Conservation (phyloP, 2,113 vertebrate species). For the Siphamia tubifer region DNA sequence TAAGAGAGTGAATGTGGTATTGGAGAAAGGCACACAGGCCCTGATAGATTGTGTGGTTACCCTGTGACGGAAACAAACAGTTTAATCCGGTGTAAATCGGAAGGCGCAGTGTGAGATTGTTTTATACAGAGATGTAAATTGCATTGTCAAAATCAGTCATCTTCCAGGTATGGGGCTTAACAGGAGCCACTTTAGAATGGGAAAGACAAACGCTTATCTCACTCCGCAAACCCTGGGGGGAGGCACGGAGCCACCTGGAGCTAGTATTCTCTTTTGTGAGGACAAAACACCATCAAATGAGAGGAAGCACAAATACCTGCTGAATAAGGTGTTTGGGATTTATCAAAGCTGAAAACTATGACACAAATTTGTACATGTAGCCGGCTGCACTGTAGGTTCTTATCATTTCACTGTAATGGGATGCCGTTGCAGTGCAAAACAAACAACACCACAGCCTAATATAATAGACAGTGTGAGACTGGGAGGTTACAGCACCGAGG, state of each 20-base stretch:
- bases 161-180: slow-evolving; percentile 94
- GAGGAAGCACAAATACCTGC: slow-evolving; percentile 74
- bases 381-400: slow-evolving; percentile 61
- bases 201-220: slow-evolving; percentile 96
- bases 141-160: slow-evolving; percentile 98
- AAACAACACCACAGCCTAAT: slow-evolving; percentile 68
- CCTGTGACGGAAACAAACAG: slow-evolving; percentile 97
- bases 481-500: slow-evolving; percentile 53
- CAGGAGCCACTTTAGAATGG: slow-evolving; percentile 93
- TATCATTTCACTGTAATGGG: slow-evolving; percentile 69
- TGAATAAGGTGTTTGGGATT: slow-evolving; percentile 82
- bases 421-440: slow-evolving; percentile 57
- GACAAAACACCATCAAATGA: slow-evolving; percentile 75
- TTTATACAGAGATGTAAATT: slow-evolving; percentile 99
- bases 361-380: slow-evolving; percentile 71
- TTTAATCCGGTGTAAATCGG: slow-evolving; percentile 97
- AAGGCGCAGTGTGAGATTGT: slow-evolving; percentile 91
- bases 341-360: slow-evolving; percentile 76
- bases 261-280: slow-evolving; percentile 68
- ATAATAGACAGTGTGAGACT: slow-evolving; percentile 68
- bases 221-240: slow-evolving; percentile 90
- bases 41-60: slow-evolving; percentile 95
- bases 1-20: slow-evolving; percentile 89
- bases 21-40: slow-evolving; percentile 87
- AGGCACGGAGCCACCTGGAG: slow-evolving; percentile 80